Base-by-base conservation (phyloP, 2,888 invertebrate genomes). In the Brachyptera putata region DNA sequence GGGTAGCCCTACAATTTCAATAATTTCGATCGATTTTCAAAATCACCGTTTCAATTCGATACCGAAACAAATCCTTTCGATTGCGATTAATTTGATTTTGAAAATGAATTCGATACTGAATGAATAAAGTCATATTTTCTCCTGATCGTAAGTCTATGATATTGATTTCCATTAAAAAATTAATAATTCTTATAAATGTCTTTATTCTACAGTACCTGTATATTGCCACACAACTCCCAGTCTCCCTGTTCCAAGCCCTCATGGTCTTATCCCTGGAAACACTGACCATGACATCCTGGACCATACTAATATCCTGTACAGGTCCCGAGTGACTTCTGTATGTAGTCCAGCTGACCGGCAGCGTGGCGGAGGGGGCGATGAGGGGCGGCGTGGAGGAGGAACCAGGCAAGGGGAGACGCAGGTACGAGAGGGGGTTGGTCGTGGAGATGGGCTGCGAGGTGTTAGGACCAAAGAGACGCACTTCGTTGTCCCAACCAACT, bases 181-280 rank as follows among this genome's bases (percentile, higher is more conserved):
- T n/a, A n/a, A n/a, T n/a, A n/a, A n/a, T n/a, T n/a, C n/a, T n/a
- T n/a, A n/a, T n/a, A n/a, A n/a, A n/a, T n/a, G n/a, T n/a, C n/a
- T n/a, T n/a, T n/a, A n/a, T n/a, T n/a, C n/a, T n/a, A n/a, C n/a
- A 34, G 1, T 71, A 85, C 85, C 82, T 82, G 71, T 87, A 88
- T 66, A 85, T 76, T 39, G 85, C 83, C 13, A 84, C 83, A 71
- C 88, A 89, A 4, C 81, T 80, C 66, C 85, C 84, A 70, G 83
- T 82, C n/a, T 79, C 76, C 1, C 87, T 78, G 67, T 82, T 79
- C 91, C 91, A 91, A 3, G 85, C 84, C 65, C 89, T 78, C 82
- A 90, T 81, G 39, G 87, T 86, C 65, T 80, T 81, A 74, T 94
- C 94, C 70, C 87, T 86, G 1, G 88, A 87, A 1, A 83, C 84